These are phyloP conservation scores for Salminus brasiliensis DNA, from an alignment of 2,113 vertebrate genomes.

Conservation along the genomic window DNA sequence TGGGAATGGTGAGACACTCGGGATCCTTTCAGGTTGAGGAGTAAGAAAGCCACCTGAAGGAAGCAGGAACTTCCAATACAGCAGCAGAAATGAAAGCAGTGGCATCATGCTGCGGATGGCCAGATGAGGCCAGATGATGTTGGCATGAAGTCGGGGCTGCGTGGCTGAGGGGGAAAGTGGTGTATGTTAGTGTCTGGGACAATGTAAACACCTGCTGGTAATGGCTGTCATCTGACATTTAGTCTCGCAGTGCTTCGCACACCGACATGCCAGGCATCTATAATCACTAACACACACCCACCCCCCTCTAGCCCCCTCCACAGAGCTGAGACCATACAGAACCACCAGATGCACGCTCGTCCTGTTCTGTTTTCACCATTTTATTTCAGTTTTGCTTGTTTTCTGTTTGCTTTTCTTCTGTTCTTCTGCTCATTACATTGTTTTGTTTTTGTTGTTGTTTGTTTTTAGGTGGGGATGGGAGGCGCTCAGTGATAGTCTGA, in stretches of 20 bases:
- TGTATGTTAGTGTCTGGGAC: neutral
- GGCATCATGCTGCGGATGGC: neutral
- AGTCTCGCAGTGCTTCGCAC: neutral
- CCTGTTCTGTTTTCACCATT: neutral
- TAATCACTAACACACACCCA: constrained; percentile 25
- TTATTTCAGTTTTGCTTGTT: constrained; percentile 45
- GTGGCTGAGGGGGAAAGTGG: neutral
- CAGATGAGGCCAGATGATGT: neutral
- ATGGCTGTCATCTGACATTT: constrained; percentile 3
- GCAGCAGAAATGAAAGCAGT: neutral
- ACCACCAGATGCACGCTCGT: neutral
- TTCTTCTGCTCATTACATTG: constrained; percentile 67
- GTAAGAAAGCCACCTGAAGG: neutral
- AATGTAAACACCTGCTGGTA: constrained; percentile 7
- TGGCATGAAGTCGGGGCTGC: neutral
- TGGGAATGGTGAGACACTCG: neutral
- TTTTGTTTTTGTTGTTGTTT: constrained; percentile 56
- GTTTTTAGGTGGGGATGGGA: constrained; percentile 72
- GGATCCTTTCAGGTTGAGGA: neutral
- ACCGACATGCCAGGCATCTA: constrained; percentile 1
- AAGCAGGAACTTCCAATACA: too few relatives aligned
- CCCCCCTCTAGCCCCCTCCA: neutral
- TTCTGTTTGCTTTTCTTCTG: constrained; percentile 49
- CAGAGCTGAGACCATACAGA: neutral
- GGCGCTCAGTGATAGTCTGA: constrained; percentile 67